Conservation (phyloP, 1,140 invertebrate species). For the Drosophila nikananu region DNA sequence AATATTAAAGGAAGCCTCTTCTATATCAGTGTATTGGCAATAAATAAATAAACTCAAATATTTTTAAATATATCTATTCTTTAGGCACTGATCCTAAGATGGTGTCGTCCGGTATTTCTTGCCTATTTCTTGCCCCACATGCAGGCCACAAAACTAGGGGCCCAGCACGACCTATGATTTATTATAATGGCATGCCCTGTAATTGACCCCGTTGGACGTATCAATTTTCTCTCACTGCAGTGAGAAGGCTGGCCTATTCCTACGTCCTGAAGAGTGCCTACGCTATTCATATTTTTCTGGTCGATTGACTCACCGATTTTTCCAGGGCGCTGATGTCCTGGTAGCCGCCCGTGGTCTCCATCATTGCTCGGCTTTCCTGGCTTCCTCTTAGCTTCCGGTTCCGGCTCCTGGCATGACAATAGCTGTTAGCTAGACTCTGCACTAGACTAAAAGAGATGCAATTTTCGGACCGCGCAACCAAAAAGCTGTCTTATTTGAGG, state of each 20-base stretch:
- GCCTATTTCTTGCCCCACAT: conserved; percentile 7
- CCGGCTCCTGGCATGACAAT: conserved; percentile 25
- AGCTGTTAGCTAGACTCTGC: background rate
- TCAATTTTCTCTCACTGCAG: conserved; percentile 38
- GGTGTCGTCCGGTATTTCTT: background rate
- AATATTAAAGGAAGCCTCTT: background rate
- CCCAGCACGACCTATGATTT: conserved; percentile 11
- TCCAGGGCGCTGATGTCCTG: conserved; percentile 80
- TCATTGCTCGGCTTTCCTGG: conserved; percentile 21
- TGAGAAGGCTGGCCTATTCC: conserved; percentile 2
- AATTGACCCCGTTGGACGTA: conserved; percentile 32
- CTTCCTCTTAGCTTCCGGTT: conserved; percentile 7
- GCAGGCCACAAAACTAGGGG: background rate
- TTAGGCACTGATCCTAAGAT: no score
- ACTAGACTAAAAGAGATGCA: conserved; percentile 3
- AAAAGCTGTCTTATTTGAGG: conserved; percentile 21
- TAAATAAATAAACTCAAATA: background rate
- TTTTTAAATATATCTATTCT: background rate
- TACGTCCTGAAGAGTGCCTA: conserved; percentile 12
- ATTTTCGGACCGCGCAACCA: conserved; percentile 29
- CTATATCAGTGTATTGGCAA: background rate
- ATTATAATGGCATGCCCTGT: conserved; percentile 6
- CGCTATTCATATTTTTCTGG: conserved; percentile 27
- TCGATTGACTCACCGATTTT: conserved; percentile 76
- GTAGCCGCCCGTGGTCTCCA: conserved; percentile 66